These are phyloP conservation scores for Cairina moschata DNA, from an alignment of 2,113 vertebrate genomes.

Conservation along the genomic window DNA sequence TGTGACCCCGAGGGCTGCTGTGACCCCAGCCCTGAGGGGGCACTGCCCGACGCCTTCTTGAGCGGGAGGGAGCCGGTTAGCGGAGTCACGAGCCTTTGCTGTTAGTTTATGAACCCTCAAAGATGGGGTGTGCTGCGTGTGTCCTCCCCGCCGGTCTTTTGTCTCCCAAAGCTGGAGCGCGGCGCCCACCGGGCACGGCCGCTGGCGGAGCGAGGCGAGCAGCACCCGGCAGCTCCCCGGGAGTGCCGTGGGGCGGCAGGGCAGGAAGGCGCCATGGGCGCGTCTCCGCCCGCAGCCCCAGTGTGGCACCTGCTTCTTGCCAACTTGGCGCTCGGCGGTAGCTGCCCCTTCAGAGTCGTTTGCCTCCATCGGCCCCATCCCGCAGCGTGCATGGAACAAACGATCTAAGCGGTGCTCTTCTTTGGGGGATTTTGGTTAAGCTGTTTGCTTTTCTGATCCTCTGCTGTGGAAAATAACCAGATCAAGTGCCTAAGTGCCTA, in stretches of 20 bases:
- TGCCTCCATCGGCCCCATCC: neutral
- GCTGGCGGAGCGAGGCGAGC: neutral
- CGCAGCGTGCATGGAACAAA: rapidly evolving
- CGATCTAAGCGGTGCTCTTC: neutral
- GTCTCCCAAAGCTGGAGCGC: neutral
- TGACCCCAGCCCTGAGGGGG: neutral
- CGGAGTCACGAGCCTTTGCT: neutral
- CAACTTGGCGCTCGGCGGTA: neutral
- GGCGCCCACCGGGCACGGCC: neutral
- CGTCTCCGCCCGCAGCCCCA: neutral
- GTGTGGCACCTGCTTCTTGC: neutral
- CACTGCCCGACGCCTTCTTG: neutral
- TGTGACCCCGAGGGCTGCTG: rapidly evolving
- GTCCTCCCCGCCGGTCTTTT: neutral
- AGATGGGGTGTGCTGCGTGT: rapidly evolving
- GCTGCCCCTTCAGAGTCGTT: neutral
- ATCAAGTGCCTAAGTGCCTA: neutral
- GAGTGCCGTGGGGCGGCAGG: neutral
- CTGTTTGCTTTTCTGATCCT: neutral
- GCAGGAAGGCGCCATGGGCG: neutral
- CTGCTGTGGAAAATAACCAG: neutral
- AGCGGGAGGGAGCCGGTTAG: neutral
- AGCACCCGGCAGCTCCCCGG: neutral
- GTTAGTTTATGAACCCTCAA: neutral
- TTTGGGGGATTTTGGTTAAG: neutral